Percentiles rank a stretch among this genome's conserved stretches.
Conservation (phyloP, 2,888 invertebrate species). For the Tyria jacobaeae region DNA sequence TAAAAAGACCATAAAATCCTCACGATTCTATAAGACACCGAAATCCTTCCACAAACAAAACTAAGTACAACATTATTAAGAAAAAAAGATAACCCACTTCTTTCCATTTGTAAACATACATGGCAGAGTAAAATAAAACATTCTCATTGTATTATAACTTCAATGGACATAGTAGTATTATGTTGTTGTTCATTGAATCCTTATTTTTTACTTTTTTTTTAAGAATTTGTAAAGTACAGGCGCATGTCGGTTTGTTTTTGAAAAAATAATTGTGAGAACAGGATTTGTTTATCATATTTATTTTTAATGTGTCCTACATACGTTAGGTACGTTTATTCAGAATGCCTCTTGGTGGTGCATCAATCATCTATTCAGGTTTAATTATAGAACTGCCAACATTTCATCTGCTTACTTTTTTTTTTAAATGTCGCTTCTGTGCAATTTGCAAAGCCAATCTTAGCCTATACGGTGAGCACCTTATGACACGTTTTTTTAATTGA, state of each 20-base stretch:
- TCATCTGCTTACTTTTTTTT: neutral
- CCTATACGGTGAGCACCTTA: too few relatives aligned
- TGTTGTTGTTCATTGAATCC: too few relatives aligned
- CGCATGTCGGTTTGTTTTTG: neutral
- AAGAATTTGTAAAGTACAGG: slow-evolving; percentile 5
- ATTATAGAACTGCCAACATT: neutral
- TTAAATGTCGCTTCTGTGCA: too few relatives aligned
- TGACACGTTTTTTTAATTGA: too few relatives aligned
- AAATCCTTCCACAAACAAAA: slow-evolving; percentile 38
- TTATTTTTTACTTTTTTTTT: too few relatives aligned
- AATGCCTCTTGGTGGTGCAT: neutral
- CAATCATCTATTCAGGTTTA: neutral
- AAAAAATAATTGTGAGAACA: neutral
- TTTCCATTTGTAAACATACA: slow-evolving; percentile 16
- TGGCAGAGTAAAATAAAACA: slow-evolving; percentile 4
- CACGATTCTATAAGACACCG: slow-evolving; percentile 32
- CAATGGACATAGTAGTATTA: neutral
- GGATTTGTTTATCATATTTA: neutral
- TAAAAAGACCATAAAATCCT: slow-evolving; percentile 51
- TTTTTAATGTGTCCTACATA: slow-evolving; percentile 12
- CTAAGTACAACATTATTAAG: slow-evolving; percentile 28
- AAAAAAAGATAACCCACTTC: slow-evolving; percentile 28
- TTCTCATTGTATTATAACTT: neutral
- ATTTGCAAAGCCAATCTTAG: too few relatives aligned
- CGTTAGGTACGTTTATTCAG: neutral